Evolutionary conservation across 2,888 invertebrate genomes (phyloP), one percentile per base, ranked within the genome.

Genomic region (Cetonia aurata): DNA sequence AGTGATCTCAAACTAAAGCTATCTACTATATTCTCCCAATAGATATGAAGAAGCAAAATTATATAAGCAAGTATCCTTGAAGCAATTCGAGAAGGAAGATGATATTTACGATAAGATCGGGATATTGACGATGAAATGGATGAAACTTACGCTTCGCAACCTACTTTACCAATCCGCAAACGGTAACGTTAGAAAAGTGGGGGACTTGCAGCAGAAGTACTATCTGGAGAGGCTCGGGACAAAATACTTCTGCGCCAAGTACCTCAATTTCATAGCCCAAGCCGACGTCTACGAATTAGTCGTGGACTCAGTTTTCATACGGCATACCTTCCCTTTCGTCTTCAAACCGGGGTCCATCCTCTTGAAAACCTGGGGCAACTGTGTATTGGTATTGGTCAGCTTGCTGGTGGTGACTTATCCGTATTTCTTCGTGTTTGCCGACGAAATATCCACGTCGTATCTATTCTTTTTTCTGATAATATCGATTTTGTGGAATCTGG

Each of bases 341-440:
- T 71, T 79, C 19, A 75, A 77, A 60, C 76, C 76, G 1, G 71
- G 77, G 37, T 77, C 78, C 1, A 71, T 77, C 13, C 62, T 79
- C 31, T 56, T 77, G 13, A 37, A 53, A 8, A 46, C 74, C 8
- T 79, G 79, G 79, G 67, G 75, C 17, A 60, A n/a, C 1, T n/a
- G 73, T 3, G 67, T 78, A 3, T 33, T 72, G 12, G 10, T 74
- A 6, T 42, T 71, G 0, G 52, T 65, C 0, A 31, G 73, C 1
- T 17, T 59, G 8, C 73, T 74, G 17, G 59, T 71, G 0, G 25
- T 73, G 17, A 42, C 75, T 13, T 77, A 75, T 56, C 77, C 77
- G 6, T 76, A 73, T 67, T 74, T 72, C 9, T 70, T 73, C 13
- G 62, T 73, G 3, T 76, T 74, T 19, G 42, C 48, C 1, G 4